A percentile compares a stretch with the other conserved stretches of the same genome.
These are phyloP conservation scores for Malurus cyaneus DNA, from an alignment of 2,113 vertebrate genomes.

Conservation along the genomic window DNA sequence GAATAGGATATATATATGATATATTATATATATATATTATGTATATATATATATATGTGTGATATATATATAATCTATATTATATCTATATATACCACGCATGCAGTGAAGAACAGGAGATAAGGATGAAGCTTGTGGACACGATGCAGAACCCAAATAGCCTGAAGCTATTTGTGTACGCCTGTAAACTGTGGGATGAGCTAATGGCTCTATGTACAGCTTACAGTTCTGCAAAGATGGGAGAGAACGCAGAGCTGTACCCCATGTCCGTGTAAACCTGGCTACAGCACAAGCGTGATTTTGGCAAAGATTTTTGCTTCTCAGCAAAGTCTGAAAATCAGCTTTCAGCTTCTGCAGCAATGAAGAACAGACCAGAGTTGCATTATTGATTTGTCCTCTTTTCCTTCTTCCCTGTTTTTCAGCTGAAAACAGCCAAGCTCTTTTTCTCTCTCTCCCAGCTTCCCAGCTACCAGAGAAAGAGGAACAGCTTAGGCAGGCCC, in stretches of 20 bases:
- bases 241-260: background rate
- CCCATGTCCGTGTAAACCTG: background rate
- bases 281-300: background rate
- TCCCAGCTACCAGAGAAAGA: background rate
- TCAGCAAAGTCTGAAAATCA: background rate
- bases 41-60: background rate
- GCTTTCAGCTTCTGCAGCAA: background rate
- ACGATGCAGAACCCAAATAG: background rate
- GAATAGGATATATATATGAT: too few relatives aligned
- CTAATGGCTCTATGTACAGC: background rate
- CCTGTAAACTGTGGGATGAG: background rate
- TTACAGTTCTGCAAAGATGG: background rate
- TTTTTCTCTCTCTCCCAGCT: background rate
- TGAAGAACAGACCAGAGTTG: background rate
- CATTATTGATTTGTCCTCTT: background rate
- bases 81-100: background rate
- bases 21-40: too few relatives aligned
- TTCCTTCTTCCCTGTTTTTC: background rate
- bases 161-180: background rate
- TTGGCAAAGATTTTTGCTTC: background rate
- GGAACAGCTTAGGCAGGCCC: background rate
- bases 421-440: background rate
- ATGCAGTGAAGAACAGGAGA: background rate
- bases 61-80: too few relatives aligned
- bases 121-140: background rate